phyloP scores from a whole-genome alignment of 2,888 invertebrate species.

The Aricia artaxerxes region DNA sequence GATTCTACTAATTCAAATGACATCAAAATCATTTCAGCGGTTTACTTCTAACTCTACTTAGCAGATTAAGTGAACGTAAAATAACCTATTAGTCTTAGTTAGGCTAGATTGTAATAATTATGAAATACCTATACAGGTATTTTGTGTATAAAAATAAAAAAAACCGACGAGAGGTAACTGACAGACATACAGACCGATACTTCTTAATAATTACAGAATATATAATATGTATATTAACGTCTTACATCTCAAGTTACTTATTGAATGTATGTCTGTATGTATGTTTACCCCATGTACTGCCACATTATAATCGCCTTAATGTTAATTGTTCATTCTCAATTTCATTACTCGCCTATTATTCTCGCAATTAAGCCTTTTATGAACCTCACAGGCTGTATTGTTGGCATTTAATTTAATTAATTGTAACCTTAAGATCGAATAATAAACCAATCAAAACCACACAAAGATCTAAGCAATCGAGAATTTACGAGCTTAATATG shows the following conservation, averaged over 20 bases:
- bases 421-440: not conserved
- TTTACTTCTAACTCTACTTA: too few relatives aligned
- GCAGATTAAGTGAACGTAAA: too few relatives aligned
- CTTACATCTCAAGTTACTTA: not conserved
- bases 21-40: too few relatives aligned
- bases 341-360: not conserved
- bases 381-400: not conserved
- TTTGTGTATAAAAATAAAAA: too few relatives aligned
- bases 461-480: not conserved
- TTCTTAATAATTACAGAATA: too few relatives aligned
- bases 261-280: not conserved
- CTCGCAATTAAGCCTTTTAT: not conserved
- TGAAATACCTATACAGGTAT: too few relatives aligned
- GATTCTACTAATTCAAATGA: too few relatives aligned
- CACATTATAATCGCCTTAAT: not conserved
- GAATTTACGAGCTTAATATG: not conserved
- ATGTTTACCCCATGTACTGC: not conserved
- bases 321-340: constrained; percentile 1
- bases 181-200: too few relatives aligned
- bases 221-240: too few relatives aligned
- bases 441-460: not conserved
- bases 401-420: constrained; percentile 9
- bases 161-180: too few relatives aligned
- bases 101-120: too few relatives aligned
- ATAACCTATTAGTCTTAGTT: too few relatives aligned